Evolutionary conservation across 1,140 invertebrate species (phyloP).

Genomic region (Fopius arisanus): DNA sequence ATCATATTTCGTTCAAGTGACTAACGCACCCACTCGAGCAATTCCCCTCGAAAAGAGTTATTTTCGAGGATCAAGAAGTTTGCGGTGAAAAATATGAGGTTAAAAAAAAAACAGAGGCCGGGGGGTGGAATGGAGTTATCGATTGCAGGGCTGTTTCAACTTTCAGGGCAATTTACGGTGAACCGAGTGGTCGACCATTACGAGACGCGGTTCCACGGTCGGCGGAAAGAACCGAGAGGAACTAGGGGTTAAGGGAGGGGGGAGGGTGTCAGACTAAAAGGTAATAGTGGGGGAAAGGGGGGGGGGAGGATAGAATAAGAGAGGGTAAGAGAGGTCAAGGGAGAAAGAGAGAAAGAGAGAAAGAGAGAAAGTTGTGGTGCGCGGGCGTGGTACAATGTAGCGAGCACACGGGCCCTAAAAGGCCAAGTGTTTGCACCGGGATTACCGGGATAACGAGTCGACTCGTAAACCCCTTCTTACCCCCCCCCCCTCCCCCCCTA

Average conservation of each 20-base stretch:
- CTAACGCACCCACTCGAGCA: neutral
- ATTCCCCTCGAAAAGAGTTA: neutral
- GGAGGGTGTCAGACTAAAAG: neutral
- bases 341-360: neutral
- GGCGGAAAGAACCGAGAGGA: neutral
- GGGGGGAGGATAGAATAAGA: neutral
- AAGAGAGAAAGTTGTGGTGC: neutral
- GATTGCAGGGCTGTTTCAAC: slow-evolving; percentile 20
- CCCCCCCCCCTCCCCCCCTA: neutral
- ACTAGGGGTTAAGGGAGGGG: neutral
- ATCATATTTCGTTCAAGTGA: neutral
- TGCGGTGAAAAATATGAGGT: neutral
- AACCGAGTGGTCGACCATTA: slow-evolving; percentile 29
- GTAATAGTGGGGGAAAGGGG: neutral
- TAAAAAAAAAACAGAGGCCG: neutral
- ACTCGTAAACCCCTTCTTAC: slow-evolving; percentile 22
- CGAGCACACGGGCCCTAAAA: slow-evolving; percentile 20
- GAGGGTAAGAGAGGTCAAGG: neutral
- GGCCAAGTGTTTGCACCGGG: slow-evolving; percentile 30
- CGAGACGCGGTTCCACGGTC: neutral
- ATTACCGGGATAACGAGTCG: slow-evolving; percentile 31
- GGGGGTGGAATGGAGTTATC: slow-evolving; percentile 26
- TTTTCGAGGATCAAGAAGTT: neutral
- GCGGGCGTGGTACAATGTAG: neutral
- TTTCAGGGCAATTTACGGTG: slow-evolving; percentile 28